A percentile compares a stretch with the other conserved stretches of the same genome.
phyloP scores from a whole-genome alignment of 2,888 invertebrate species.

The Parnassius smintheus region DNA sequence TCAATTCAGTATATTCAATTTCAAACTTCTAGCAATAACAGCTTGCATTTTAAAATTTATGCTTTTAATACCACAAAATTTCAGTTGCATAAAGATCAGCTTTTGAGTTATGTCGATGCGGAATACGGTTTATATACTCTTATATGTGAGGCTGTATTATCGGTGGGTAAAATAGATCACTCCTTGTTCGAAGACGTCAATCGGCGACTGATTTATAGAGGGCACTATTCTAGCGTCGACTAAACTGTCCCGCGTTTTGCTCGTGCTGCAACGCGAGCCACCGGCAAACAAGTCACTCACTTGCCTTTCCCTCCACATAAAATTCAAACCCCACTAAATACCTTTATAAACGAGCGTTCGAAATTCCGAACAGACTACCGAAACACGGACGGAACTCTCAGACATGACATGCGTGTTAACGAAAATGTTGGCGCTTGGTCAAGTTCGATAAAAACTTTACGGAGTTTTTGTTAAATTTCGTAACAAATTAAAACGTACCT shows the following conservation, averaged over 20 bases:
- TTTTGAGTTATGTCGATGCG: not conserved
- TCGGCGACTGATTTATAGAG: slow-evolving; percentile 77
- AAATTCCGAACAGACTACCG: slow-evolving; percentile 73
- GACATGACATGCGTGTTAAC: slow-evolving; percentile 77
- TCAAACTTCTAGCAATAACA: not conserved
- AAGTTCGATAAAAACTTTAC: slow-evolving; percentile 60
- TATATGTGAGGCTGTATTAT: slow-evolving; percentile 72
- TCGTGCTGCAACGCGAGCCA: slow-evolving; percentile 61
- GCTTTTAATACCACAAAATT: slow-evolving; percentile 3
- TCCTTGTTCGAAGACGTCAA: slow-evolving; percentile 79
- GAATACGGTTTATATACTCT: slow-evolving; percentile 57
- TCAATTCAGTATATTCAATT: not conserved
- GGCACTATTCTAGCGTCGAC: slow-evolving; percentile 65
- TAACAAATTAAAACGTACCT: slow-evolving; percentile 52
- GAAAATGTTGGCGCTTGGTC: slow-evolving; percentile 67
- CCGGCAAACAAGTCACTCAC: slow-evolving; percentile 80
- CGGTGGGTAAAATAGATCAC: slow-evolving; percentile 76
- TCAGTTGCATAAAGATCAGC: slow-evolving; percentile 4
- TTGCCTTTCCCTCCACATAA: slow-evolving; percentile 73
- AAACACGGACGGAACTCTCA: slow-evolving; percentile 71
- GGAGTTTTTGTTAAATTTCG: slow-evolving; percentile 50
- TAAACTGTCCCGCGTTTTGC: slow-evolving; percentile 75
- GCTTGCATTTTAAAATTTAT: slow-evolving; percentile 1
- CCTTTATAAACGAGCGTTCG: slow-evolving; percentile 77
- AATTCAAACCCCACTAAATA: slow-evolving; percentile 73